These are phyloP conservation scores for Drosophila quinaria DNA, from an alignment of 2,888 invertebrate species.

Conservation along the genomic window DNA sequence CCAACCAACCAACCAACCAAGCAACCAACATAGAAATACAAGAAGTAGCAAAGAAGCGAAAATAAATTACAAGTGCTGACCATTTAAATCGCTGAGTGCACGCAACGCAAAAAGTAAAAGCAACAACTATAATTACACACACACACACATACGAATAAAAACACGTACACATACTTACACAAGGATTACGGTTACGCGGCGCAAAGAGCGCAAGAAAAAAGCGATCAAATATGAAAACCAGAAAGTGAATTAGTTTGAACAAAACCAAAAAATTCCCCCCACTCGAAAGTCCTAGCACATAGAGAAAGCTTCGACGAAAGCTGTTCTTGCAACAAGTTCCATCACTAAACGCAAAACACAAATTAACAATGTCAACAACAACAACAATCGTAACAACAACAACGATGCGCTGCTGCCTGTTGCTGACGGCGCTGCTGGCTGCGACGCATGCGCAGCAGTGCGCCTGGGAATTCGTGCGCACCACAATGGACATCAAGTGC, in stretches of 20 bases:
- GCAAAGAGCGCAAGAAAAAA: conserved; percentile 45
- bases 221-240: conserved; percentile 77
- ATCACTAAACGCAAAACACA: conserved; percentile 19
- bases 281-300: conserved; percentile 9
- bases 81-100: conserved; percentile 51
- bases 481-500: conserved; percentile 85
- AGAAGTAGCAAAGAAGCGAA: conserved; percentile 25
- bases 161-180: conserved; percentile 28
- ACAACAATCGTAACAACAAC: not conserved
- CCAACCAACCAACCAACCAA: conserved; percentile 43
- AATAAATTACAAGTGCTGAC: conserved; percentile 44
- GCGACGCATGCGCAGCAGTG: conserved; percentile 85
- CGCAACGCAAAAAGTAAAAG: conserved; percentile 34
- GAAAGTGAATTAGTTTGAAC: conserved; percentile 62
- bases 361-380: conserved; percentile 48
- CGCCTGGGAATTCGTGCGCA: conserved; percentile 85
- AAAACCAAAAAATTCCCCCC: conserved; percentile 48
- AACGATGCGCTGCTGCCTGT: conserved; percentile 46
- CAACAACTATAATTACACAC: conserved; percentile 13
- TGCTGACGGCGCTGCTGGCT: conserved; percentile 53
- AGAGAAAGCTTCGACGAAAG: not conserved
- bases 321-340: conserved; percentile 1
- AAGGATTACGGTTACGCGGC: conserved; percentile 69
- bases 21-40: conserved; percentile 16
- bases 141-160: conserved; percentile 10